Evolutionary conservation across 1,140 invertebrate genomes (phyloP), one percentile per base, ranked within the genome.

Genomic region (Leptestheria dahalacensis): DNA sequence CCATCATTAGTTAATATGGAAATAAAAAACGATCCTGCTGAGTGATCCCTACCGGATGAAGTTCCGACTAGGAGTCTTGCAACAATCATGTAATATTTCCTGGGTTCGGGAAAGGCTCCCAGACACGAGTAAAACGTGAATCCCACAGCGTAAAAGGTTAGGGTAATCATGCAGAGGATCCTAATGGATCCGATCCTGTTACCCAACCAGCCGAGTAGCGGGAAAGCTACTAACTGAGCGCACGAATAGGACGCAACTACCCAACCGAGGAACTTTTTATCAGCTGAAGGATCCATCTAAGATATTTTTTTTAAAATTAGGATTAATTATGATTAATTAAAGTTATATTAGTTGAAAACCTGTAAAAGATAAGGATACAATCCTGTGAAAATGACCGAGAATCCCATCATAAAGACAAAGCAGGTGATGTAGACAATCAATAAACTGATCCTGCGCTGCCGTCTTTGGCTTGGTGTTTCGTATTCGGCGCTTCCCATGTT

Each of bases 291-390:
- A 74, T 91, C 88, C 66, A 91, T 68, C 88, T 91, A 71, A 15
- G 60, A 78, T 26, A 2, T 15, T 10, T 29, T 18, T 15, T 24
- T 2, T n/a, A 54, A 54, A 54, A 25, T n/a, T 54, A 54, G 33
- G 6, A 9, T 6, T 41, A 41, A n/a, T n/a, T n/a, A n/a, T n/a
- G n/a, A n/a, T n/a, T n/a, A n/a, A n/a, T n/a, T n/a, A n/a, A n/a
- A n/a, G n/a, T n/a, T n/a, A n/a, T n/a, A n/a, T n/a, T n/a, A n/a
- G n/a, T n/a, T n/a, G n/a, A 41, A 41, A 9, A 92, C 88, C 77
- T 87, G 84, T 68, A 85, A 79, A 23, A 94, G 77, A 71, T 87
- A 93, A 4, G 90, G 90, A 85, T 86, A 94, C 33, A 93, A 81
- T 57, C 88, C 89, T 1, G 90, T 91, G 33, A 93, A 75, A 64